A percentile compares a stretch with the other conserved stretches of the same genome.
Evolutionary conservation across 1,140 invertebrate genomes (phyloP).

Genomic region (Drepana arcuata): DNA sequence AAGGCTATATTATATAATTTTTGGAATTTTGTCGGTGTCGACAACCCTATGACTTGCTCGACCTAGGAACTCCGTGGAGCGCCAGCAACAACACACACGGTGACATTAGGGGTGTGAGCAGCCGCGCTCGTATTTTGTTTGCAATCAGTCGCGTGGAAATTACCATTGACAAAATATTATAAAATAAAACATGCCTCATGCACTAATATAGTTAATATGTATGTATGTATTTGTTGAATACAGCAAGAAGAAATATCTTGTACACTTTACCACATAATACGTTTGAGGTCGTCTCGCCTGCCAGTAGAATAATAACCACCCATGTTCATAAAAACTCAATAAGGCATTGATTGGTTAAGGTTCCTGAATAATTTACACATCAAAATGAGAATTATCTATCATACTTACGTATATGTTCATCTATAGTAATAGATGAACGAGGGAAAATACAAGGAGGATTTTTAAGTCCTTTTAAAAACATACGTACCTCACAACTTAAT

Average conservation of each 20-base stretch:
- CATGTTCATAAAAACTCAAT: no score
- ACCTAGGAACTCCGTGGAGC: conserved; percentile 2
- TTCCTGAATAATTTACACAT: no score
- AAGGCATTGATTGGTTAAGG: no score
- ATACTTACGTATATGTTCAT: no score
- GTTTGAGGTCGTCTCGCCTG: neutral
- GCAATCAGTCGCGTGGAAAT: conserved; percentile 35
- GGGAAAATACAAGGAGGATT: neutral
- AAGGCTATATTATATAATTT: no score
- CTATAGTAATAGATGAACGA: no score
- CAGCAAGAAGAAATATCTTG: neutral
- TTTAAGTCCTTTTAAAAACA: neutral
- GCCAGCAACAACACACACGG: conserved; percentile 10
- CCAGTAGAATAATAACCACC: no score
- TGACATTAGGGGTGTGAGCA: conserved; percentile 34
- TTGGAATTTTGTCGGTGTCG: neutral
- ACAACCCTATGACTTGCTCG: neutral
- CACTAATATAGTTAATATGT: conserved; percentile 2
- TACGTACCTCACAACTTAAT: no score
- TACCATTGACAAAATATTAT: conserved; percentile 45
- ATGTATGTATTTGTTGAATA: neutral
- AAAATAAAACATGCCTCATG: conserved; percentile 21
- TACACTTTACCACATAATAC: neutral
- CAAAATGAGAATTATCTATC: no score
- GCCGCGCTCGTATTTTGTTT: conserved; percentile 28